Conservation (phyloP, 2,113 vertebrate genomes). For the Ranitomeya variabilis region DNA sequence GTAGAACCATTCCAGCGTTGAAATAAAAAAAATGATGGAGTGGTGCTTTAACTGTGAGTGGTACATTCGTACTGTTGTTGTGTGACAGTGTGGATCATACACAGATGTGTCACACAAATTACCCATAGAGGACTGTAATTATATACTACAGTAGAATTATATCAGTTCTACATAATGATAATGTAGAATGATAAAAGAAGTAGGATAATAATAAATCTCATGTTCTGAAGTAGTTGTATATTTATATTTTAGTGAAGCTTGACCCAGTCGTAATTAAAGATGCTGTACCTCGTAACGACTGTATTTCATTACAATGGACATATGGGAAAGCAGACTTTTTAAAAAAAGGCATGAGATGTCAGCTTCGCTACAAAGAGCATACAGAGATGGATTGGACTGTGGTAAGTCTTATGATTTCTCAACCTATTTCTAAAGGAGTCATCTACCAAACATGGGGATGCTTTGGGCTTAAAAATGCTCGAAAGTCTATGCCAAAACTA, state of each 20-base stretch:
- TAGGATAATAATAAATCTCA: neutral
- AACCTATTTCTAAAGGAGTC: neutral
- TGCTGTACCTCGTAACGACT: constrained; percentile 62
- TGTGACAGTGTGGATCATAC: neutral
- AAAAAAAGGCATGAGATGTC: constrained; percentile 67
- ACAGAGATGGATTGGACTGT: constrained; percentile 64
- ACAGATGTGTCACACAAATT: neutral
- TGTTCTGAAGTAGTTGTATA: constrained; percentile 18
- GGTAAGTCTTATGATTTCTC: constrained; percentile 57
- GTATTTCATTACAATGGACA: constrained; percentile 67
- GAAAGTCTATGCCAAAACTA: neutral
- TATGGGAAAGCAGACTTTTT: constrained; percentile 13
- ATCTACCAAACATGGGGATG: neutral
- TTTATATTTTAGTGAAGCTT: constrained; percentile 68
- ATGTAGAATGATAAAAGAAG: neutral
- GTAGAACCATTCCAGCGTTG: no score
- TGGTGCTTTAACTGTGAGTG: neutral
- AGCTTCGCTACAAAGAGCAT: constrained; percentile 66
- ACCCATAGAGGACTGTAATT: neutral
- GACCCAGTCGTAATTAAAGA: constrained; percentile 66
- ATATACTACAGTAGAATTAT: neutral
- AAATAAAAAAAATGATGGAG: no score
- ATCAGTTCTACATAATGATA: neutral
- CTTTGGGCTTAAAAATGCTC: neutral
- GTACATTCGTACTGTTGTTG: neutral